Percentiles rank a stretch among this genome's conserved stretches.
Conservation (phyloP, 1,140 invertebrate genomes). For the Aphelenchoides avenae region DNA sequence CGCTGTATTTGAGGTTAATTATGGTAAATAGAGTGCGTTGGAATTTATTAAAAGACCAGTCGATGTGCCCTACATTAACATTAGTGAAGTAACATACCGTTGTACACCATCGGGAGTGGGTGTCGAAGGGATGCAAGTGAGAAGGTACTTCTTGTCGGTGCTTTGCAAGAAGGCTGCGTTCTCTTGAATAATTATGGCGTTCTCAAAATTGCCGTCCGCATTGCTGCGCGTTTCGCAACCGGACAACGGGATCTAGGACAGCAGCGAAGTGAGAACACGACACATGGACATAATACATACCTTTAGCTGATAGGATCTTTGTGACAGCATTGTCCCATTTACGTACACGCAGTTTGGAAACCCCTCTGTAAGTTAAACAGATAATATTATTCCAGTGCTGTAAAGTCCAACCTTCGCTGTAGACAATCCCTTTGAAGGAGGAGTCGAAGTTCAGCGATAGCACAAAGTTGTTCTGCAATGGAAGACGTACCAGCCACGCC, state of each 20-base stretch:
- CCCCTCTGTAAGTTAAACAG: too few species aligned
- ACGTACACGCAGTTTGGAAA: slow-evolving; percentile 57
- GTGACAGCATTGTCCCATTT: slow-evolving; percentile 54
- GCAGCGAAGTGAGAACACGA: not conserved
- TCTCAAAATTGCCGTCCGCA: slow-evolving; percentile 53
- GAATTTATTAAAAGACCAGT: too few species aligned
- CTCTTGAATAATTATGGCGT: slow-evolving; percentile 54
- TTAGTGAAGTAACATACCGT: too few species aligned
- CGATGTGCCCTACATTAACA: too few species aligned
- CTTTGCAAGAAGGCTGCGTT: slow-evolving; percentile 41
- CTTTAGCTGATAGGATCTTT: slow-evolving; percentile 51
- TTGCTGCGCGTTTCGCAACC: slow-evolving; percentile 53
- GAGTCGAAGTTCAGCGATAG: slow-evolving; percentile 48
- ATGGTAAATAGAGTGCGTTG: too few species aligned
- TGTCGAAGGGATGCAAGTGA: slow-evolving; percentile 55
- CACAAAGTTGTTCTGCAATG: slow-evolving; percentile 50
- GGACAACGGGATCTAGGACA: slow-evolving; percentile 46
- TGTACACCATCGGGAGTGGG: slow-evolving; percentile 18
- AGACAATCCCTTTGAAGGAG: slow-evolving; percentile 51
- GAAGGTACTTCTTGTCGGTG: slow-evolving; percentile 50
- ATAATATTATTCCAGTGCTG: too few species aligned
- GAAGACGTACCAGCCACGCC: slow-evolving; percentile 1
- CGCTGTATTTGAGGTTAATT: too few species aligned
- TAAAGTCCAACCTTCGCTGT: too few species aligned
- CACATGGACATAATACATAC: slow-evolving; percentile 22